Percentiles rank a stretch among this genome's conserved stretches.
phyloP scores from a whole-genome alignment of 2,113 vertebrate species.

The Sigmodon hispidus region DNA sequence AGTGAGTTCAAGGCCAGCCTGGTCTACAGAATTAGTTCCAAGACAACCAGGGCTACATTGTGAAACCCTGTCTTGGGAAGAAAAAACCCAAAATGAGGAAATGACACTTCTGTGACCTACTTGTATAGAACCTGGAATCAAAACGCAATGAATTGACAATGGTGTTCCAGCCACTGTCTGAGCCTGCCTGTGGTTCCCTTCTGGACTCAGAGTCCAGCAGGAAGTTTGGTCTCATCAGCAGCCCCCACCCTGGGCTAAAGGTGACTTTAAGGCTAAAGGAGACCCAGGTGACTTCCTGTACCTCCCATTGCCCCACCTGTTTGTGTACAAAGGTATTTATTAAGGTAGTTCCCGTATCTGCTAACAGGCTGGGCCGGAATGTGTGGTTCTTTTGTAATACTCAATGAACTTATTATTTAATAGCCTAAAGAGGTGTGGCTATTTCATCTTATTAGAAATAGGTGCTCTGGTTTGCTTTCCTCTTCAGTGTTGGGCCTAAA shows the following conservation, averaged over 20 bases:
- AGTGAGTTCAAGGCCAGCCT: not conserved
- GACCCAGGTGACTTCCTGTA: constrained; percentile 52
- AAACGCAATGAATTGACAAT: not conserved
- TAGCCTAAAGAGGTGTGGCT: not conserved
- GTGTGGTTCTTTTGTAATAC: not conserved
- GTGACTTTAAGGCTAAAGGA: not conserved
- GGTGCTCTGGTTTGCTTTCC: not conserved
- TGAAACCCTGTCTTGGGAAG: not conserved
- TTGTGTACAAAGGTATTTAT: not conserved
- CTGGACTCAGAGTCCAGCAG: not conserved
- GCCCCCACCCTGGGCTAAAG: not conserved
- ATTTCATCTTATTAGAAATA: not conserved
- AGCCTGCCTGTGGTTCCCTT: not conserved
- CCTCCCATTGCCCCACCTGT: not conserved
- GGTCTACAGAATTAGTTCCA: not conserved
- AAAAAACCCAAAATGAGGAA: not conserved
- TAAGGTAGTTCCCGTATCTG: not conserved
- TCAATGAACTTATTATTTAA: constrained; percentile 41
- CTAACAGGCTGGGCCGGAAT: not conserved
- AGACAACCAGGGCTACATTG: not conserved
- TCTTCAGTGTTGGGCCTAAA: not conserved
- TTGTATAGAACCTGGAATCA: not conserved
- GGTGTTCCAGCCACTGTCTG: not conserved
- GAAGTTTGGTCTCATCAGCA: not conserved
- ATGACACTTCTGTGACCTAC: not conserved